Evolutionary conservation across 2,797 vertebrate species (phyloP), one percentile per base, ranked within the genome.

Genomic region (Hybognathus amarus): DNA sequence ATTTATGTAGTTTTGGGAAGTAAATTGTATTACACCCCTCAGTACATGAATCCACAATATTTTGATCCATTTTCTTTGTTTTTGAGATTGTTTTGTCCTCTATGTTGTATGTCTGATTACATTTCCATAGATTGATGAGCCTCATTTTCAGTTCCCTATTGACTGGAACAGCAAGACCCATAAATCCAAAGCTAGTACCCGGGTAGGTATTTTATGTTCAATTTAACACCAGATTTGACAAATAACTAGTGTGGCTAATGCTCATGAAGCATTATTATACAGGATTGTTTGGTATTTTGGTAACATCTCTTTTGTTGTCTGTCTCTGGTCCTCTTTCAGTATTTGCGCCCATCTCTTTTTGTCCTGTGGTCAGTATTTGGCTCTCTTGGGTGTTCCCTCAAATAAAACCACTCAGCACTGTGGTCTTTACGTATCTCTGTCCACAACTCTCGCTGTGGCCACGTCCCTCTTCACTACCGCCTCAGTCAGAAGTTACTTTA

Each of bases 51-150:
- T 33, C 4, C 9, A 6, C 45, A 50, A 50, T 73, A 73, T 73
- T 73, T 33, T 73, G 69, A 1, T 10, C 4, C 4, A 47, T 71
- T 77, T 68, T 12, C 2, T 15, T 40, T 54, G 30, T 68, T 36
- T 52, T n/a, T 52, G 6, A n/a, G 30, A 67, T 68, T 38, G 7
- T 79, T 38, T 27, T 33, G 13, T 36, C 18, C 42, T 24, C 24
- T 40, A 45, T 22, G 4, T 13, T 54, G 22, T 50, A 61, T 38
- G 75, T 33, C 18, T 10, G 12, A 40, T 63, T 59, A 6, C 0
- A 33, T 84, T 83, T 83, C 6, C 3, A 54, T 89, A 99, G 97
- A 98, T 99, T 90, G 97, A 97, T 88, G 96, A 97, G 89, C 97
- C 97, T 40, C 95, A 98, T 61, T 94, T 97, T 88, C 93, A 96